phyloP scores from a whole-genome alignment of 2,888 invertebrate species.

The Rhingia rostrata region DNA sequence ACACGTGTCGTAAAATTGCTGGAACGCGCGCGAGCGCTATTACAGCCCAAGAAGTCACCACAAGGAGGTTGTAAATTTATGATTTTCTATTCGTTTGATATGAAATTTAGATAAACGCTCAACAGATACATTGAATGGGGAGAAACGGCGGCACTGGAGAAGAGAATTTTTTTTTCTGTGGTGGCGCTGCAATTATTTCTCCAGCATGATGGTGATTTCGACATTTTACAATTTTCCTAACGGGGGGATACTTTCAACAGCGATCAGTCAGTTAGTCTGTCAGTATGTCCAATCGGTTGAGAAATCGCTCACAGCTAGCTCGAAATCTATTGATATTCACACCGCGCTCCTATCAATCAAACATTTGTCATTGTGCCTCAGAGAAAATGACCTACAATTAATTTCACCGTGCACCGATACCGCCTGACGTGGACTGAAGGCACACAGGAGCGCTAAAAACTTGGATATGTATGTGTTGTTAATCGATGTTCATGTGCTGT shows the following conservation, averaged over 20 bases:
- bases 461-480: constrained; percentile 9
- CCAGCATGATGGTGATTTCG: constrained; percentile 40
- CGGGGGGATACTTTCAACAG: constrained; percentile 25
- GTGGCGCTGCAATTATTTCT: constrained; percentile 45
- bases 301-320: constrained; percentile 28
- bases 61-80: constrained; percentile 47
- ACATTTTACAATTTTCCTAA: constrained; percentile 49
- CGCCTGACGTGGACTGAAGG: not conserved
- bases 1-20: constrained; percentile 72
- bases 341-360: constrained; percentile 70
- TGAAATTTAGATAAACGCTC: constrained; percentile 59
- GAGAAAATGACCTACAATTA: constrained; percentile 68
- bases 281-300: constrained; percentile 30
- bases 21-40: constrained; percentile 42
- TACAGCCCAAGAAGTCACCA: not conserved
- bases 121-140: constrained; percentile 8
- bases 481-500: constrained; percentile 17
- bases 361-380: constrained; percentile 67
- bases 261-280: constrained; percentile 27
- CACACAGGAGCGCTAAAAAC: not conserved
- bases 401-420: constrained; percentile 23
- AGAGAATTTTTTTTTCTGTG: constrained; percentile 4
- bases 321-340: constrained; percentile 64
- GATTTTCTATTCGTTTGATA: constrained; percentile 32
- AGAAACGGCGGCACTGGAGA: not conserved